Evolutionary conservation across 2,113 vertebrate genomes (phyloP), one percentile per base, ranked within the genome.

Genomic region (Cyprinodon brontotheroides): DNA sequence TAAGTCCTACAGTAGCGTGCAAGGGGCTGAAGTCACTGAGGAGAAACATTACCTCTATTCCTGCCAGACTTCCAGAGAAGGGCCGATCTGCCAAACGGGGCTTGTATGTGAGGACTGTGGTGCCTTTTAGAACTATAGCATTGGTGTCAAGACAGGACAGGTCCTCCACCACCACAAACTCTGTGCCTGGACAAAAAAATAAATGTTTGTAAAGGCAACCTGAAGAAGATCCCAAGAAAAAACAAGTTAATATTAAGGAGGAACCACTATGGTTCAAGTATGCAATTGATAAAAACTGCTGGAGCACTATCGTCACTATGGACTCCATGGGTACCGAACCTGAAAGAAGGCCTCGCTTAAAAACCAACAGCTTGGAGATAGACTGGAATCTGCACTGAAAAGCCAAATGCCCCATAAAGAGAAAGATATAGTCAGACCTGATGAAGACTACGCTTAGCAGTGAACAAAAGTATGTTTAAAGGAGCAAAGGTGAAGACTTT

Each of bases 131-230:
- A 84, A 99, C 98, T 38, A 99, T 93, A 41, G 97, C 98, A 0
- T 89, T 97, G 76, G 97, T 98, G 57, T 99, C 97, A 0, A 93
- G 89, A 90, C 95, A 97, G 41, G 96, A 97, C 13, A 95, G 94
- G 74, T 99, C 98, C 80, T 99, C 98, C 57, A 99, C 96, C 0
- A 99, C 97, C 82, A 99, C 98, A 93, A 99, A 99, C 84, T 99
- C 98, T 0, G 98, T 99, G 47, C 97, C 98, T 99, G 80, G n/a
- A 87, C 11, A 65, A 37, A 38, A 53, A 0, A 9, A 68, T 1
- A 61, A 36, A 39, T 45, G 3, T 47, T 29, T 12, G 15, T 10
- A 38, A 43, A 7, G 10, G 4, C 29, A 3, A 11, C 7, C 22
- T 22, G 0, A 29, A 2, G n/a, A 45, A 11, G n/a, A 61, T 61